These are phyloP conservation scores for Pseudococcus jackbeardsleyi DNA, from an alignment of 2,888 invertebrate species.

Conservation along the genomic window DNA sequence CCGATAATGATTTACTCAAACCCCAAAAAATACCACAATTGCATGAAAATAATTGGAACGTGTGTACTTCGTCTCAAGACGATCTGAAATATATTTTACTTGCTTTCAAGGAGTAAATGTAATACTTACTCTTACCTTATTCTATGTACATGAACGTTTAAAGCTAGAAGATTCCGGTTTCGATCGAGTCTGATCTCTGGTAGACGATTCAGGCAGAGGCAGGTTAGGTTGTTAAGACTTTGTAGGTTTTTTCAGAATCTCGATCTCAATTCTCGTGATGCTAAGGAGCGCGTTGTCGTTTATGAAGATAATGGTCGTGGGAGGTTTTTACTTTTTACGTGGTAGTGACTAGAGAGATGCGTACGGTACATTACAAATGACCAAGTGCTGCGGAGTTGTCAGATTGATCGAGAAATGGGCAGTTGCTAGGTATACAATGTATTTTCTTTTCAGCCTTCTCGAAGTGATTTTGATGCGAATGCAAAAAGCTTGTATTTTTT, in stretches of 20 bases:
- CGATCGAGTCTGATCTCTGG: not conserved
- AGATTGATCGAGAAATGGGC: not conserved
- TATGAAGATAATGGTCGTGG: not conserved
- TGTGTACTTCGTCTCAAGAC: too few relatives aligned
- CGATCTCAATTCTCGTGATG: not conserved
- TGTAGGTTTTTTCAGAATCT: not conserved
- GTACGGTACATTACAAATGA: not conserved
- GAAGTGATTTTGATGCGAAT: too few relatives aligned
- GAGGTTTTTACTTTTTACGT: not conserved
- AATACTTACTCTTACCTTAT: not conserved
- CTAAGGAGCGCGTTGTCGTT: not conserved
- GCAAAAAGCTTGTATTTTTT: too few relatives aligned
- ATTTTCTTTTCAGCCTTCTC: not conserved
- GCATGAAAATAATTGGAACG: too few relatives aligned
- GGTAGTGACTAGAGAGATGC: not conserved
- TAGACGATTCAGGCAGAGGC: not conserved
- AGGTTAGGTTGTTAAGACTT: not conserved
- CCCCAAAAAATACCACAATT: too few relatives aligned
- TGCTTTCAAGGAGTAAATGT: too few relatives aligned
- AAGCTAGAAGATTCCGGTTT: conserved; percentile 12
- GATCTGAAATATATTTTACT: too few relatives aligned
- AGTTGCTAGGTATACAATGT: not conserved
- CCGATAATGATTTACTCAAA: too few relatives aligned
- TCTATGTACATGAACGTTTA: not conserved
- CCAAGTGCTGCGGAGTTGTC: conserved; percentile 1